Percentiles rank a stretch among this genome's conserved stretches.
These are phyloP conservation scores for Paedocypris sp. DNA, from an alignment of 2,113 vertebrate species.

Conservation along the genomic window DNA sequence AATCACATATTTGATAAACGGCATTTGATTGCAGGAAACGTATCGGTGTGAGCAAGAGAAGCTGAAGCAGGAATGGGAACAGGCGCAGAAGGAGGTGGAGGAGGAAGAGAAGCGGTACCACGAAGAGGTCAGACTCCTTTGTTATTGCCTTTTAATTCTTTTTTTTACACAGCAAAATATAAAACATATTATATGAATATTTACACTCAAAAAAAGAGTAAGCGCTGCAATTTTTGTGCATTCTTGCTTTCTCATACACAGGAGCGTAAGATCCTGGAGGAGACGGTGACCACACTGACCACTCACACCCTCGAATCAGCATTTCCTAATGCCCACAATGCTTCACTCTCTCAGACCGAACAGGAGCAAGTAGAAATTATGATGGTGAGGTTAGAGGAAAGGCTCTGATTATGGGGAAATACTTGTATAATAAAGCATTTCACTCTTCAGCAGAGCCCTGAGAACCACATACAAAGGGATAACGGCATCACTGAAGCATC, in stretches of 20 bases:
- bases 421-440: too few species aligned
- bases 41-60: slow-evolving; percentile 89
- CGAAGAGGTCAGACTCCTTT: slow-evolving; percentile 72
- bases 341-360: slow-evolving; percentile 54
- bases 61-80: slow-evolving; percentile 93
- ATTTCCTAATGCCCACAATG: slow-evolving; percentile 39
- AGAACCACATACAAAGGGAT: slow-evolving; percentile 42
- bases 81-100: slow-evolving; percentile 88
- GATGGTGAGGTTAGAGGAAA: slow-evolving; percentile 41
- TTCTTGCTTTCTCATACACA: slow-evolving; percentile 33
- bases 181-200: not conserved
- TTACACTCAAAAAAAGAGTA: not conserved
- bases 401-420: too few species aligned
- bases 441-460: slow-evolving; percentile 23
- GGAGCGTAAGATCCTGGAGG: slow-evolving; percentile 90
- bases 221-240: too few species aligned
- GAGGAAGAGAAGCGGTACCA: slow-evolving; percentile 89
- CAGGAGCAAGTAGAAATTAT: slow-evolving; percentile 52
- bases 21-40: slow-evolving; percentile 75
- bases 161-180: not conserved
- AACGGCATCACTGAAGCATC: slow-evolving; percentile 43
- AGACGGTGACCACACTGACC: slow-evolving; percentile 78
- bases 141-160: not conserved
- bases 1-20: slow-evolving; percentile 49
- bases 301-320: slow-evolving; percentile 53